phyloP scores from a whole-genome alignment of 1,140 invertebrate species.

The Caerostris darwini region DNA sequence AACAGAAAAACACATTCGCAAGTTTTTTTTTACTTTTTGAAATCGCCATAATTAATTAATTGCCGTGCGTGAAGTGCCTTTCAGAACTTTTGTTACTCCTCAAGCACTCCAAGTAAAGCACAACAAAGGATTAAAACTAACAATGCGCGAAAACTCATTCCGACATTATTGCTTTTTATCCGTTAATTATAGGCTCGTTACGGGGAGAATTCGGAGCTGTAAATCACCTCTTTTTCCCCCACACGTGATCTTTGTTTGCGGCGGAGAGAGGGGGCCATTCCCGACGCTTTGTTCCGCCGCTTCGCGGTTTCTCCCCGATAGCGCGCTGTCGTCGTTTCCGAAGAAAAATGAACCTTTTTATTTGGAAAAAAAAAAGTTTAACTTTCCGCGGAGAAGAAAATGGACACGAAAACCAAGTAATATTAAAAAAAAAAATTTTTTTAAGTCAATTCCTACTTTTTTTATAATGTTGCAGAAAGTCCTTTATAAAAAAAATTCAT shows the following conservation, averaged over 20 bases:
- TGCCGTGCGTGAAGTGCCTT: background rate
- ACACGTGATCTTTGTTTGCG: background rate
- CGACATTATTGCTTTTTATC: slow-evolving; percentile 45
- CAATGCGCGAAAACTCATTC: slow-evolving; percentile 48
- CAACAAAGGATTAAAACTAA: slow-evolving; percentile 37
- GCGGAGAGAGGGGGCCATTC: background rate
- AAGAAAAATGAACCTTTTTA: slow-evolving; percentile 11
- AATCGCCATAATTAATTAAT: slow-evolving; percentile 29
- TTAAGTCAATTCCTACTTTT: no score
- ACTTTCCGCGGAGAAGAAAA: background rate
- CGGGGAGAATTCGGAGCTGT: background rate
- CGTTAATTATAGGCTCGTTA: slow-evolving; percentile 46
- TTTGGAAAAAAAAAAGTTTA: background rate
- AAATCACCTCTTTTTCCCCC: background rate
- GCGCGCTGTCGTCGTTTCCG: slow-evolving; percentile 15
- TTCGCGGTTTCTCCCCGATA: slow-evolving; percentile 1
- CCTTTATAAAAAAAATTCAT: no score
- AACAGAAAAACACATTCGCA: slow-evolving; percentile 3
- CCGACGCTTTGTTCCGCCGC: slow-evolving; percentile 4
- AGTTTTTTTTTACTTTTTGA: background rate
- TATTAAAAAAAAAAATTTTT: no score
- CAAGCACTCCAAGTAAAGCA: background rate
- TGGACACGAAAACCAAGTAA: background rate
- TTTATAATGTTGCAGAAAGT: no score
- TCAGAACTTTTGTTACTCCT: background rate